Percentiles rank a stretch among this genome's conserved stretches.
Evolutionary conservation across 1,140 invertebrate species (phyloP).

Genomic region (Thalassaphorura encarpata): DNA sequence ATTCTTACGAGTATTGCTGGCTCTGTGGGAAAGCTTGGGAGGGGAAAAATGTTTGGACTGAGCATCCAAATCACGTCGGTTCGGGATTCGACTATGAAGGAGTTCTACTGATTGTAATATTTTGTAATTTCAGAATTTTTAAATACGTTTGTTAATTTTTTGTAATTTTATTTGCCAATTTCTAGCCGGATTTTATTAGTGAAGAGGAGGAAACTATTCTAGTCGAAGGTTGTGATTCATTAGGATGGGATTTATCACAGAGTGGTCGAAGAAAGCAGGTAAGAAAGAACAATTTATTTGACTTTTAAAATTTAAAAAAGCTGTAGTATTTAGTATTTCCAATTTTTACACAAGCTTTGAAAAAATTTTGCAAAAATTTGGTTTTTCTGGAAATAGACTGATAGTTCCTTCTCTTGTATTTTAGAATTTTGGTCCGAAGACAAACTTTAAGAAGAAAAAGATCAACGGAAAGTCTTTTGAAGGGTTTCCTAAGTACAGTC

Average conservation of each 20-base stretch:
- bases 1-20: conserved; percentile 61
- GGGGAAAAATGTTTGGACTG: conserved; percentile 47
- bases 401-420: conserved; percentile 34
- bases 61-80: conserved; percentile 56
- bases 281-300: conserved; percentile 11
- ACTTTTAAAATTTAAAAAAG: no score
- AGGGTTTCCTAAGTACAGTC: conserved; percentile 76
- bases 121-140: background rate
- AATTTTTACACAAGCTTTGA: no score
- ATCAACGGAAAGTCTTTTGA: conserved; percentile 64
- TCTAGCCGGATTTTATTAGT: conserved; percentile 60
- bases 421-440: conserved; percentile 94
- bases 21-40: conserved; percentile 60
- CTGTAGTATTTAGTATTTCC: no score
- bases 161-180: no score
- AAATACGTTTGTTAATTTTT: conserved; percentile 11
- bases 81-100: conserved; percentile 54
- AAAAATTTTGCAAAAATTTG: no score
- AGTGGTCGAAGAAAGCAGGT: conserved; percentile 90
- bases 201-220: conserved; percentile 57
- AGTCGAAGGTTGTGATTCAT: conserved; percentile 58
- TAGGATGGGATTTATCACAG: conserved; percentile 85
- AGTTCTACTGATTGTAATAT: conserved; percentile 51
- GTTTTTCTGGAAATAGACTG: conserved; percentile 9
- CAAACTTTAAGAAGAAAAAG: conserved; percentile 94